These are phyloP conservation scores for Glossophaga mutica DNA, from an alignment of 2,797 vertebrate genomes.

Conservation along the genomic window DNA sequence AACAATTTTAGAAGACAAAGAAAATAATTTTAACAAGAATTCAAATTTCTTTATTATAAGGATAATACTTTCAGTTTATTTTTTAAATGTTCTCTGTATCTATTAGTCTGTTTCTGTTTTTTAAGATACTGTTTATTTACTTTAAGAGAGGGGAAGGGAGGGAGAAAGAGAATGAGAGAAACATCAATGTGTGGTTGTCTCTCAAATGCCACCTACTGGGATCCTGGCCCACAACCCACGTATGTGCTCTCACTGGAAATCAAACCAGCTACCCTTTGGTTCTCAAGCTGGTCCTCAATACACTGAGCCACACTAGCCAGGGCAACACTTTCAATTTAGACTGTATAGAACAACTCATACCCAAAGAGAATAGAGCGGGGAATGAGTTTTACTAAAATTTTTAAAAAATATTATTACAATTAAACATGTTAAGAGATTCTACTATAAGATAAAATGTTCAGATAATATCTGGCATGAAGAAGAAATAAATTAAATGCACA, in stretches of 20 bases:
- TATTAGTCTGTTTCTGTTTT: too few relatives aligned
- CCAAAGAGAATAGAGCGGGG: neutral
- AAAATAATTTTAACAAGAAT: neutral
- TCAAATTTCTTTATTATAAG: neutral
- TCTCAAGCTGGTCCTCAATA: too few relatives aligned
- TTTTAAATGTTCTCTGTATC: too few relatives aligned
- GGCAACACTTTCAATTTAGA: neutral
- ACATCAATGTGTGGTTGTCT: too few relatives aligned
- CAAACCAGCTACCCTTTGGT: too few relatives aligned
- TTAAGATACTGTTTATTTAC: too few relatives aligned
- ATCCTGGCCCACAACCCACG: too few relatives aligned
- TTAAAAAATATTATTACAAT: neutral
- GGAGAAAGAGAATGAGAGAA: too few relatives aligned
- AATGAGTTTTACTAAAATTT: neutral
- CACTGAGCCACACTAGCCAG: too few relatives aligned
- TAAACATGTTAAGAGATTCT: neutral
- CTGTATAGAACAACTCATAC: neutral
- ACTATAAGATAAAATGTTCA: neutral
- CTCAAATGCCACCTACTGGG: too few relatives aligned
- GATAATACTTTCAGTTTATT: neutral
- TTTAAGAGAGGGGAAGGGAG: too few relatives aligned
- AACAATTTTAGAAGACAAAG: neutral
- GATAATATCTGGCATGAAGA: neutral
- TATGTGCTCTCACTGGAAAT: too few relatives aligned
- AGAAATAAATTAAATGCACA: neutral